Conservation (phyloP, 2,113 vertebrate genomes). For the Danionella cerebrum region DNA sequence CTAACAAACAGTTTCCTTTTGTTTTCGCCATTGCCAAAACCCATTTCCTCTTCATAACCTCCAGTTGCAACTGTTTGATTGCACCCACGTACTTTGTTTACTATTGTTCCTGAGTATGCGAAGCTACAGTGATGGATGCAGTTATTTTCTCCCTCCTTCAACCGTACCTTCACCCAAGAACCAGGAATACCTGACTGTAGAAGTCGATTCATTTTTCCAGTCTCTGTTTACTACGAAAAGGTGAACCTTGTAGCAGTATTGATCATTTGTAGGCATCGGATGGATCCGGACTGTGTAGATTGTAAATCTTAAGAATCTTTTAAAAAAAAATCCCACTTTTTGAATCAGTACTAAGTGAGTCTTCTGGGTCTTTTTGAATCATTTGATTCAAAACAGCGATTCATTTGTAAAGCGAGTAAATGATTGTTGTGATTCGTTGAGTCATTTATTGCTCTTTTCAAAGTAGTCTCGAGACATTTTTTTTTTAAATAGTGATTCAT, state of each 20-base stretch:
- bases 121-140: background rate
- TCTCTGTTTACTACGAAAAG: background rate
- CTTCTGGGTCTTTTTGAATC: background rate
- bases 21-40: conserved; percentile 33
- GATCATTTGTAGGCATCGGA: background rate
- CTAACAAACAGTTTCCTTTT: conserved; percentile 34
- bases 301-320: no score
- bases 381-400: background rate
- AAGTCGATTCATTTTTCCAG: no score
- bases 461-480: background rate
- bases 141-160: background rate
- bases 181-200: no score
- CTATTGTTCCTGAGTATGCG: conserved; percentile 7
- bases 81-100: conserved; percentile 8
- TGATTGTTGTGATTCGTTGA: background rate
- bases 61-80: conserved; percentile 24
- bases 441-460: background rate
- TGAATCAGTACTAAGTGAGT: background rate
- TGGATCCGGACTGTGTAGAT: no score
- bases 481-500: background rate
- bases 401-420: background rate
- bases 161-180: background rate
- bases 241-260: background rate
- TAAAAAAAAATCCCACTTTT: no score
- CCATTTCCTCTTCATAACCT: conserved; percentile 35